Conservation (phyloP, 1,140 invertebrate species). For the Ditylenchus dipsaci region DNA sequence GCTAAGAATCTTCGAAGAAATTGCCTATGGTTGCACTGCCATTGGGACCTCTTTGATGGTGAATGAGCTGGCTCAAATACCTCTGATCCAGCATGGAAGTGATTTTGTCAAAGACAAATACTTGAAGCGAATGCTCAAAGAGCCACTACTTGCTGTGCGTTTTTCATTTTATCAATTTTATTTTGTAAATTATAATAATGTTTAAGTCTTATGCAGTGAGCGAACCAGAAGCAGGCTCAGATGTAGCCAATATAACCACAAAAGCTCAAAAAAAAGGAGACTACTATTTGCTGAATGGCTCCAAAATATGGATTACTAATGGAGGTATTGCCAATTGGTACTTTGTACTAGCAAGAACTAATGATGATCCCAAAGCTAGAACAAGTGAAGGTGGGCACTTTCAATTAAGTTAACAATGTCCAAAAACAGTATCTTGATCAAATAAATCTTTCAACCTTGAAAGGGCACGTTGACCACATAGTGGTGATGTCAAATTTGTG, state of each 20-base stretch:
- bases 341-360: constrained; percentile 85
- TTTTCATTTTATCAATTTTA: not conserved
- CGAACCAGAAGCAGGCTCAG: constrained; percentile 30
- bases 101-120: constrained; percentile 13
- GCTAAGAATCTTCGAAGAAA: constrained; percentile 7
- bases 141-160: constrained; percentile 18
- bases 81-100: constrained; percentile 14
- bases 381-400: constrained; percentile 66
- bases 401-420: too few species aligned
- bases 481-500: too few species aligned
- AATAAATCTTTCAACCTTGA: too few species aligned
- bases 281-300: constrained; percentile 30
- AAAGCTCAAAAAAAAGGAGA: constrained; percentile 62
- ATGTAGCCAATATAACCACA: constrained; percentile 14
- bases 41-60: constrained; percentile 16
- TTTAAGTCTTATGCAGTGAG: constrained; percentile 28
- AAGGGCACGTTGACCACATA: too few species aligned
- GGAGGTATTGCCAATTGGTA: constrained; percentile 94
- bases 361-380: constrained; percentile 81
- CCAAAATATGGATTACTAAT: constrained; percentile 70
- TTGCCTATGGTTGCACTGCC: constrained; percentile 16
- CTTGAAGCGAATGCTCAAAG: not conserved
- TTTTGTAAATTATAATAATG: constrained; percentile 2
- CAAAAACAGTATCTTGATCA: too few species aligned
- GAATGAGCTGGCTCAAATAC: constrained; percentile 13